Percentiles rank a stretch among this genome's conserved stretches.
phyloP scores from a whole-genome alignment of 2,113 vertebrate species.

The Lates calcarifer region DNA sequence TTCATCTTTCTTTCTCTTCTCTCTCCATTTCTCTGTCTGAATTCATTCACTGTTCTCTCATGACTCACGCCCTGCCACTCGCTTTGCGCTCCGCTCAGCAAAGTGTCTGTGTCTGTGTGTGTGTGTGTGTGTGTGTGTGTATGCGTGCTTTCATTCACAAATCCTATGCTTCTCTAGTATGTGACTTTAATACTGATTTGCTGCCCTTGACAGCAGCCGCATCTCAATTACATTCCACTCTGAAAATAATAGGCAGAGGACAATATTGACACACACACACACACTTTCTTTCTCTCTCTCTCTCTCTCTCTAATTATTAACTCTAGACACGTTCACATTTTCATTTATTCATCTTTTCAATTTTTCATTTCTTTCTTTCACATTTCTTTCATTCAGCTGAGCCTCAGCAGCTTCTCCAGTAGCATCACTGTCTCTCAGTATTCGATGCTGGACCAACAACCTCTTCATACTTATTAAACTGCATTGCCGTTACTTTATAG shows the following conservation, averaged over 20 bases:
- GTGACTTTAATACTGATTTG: constrained; percentile 28
- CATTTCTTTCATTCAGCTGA: neutral
- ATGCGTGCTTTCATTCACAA: constrained; percentile 54
- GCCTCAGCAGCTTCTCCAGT: neutral
- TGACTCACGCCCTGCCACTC: constrained; percentile 20
- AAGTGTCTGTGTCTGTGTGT: neutral
- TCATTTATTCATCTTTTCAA: neutral
- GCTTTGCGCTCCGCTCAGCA: constrained; percentile 29
- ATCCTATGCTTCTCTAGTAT: constrained; percentile 18
- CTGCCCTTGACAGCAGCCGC: neutral
- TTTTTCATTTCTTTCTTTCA: neutral
- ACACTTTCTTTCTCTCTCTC: neutral
- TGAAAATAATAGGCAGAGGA: neutral
- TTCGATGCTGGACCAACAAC: neutral
- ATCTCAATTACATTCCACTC: constrained; percentile 4
- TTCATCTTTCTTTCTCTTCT: neutral
- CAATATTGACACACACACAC: no score
- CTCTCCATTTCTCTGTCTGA: neutral
- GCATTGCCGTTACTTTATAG: neutral
- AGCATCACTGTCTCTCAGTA: neutral
- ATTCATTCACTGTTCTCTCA: constrained; percentile 13
- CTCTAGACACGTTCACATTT: neutral
- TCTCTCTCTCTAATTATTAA: neutral
- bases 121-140: constrained; percentile 16
- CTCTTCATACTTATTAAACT: neutral